Base-by-base conservation (phyloP, 2,113 vertebrate species). In the Ahaetulla prasina region DNA sequence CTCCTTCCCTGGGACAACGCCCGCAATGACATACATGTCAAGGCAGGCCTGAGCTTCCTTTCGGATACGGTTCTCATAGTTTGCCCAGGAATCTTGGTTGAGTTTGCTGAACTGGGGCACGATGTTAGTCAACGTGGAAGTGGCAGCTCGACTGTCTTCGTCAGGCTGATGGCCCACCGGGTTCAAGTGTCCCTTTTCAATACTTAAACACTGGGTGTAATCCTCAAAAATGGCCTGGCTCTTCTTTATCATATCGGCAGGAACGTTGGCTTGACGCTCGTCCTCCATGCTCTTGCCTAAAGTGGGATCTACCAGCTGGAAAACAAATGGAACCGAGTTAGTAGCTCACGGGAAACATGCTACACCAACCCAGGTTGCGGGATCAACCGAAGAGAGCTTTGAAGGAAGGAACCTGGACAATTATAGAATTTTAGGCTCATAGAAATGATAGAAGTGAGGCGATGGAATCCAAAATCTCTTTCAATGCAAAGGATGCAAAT, bases 111-210 rank as follows among this genome's bases (percentile, higher is more conserved):
- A 95, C 92, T 96, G 96, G 3, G 97, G 97, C 50, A 97, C 97
- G 55, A 97, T 96, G 23, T 97, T 97, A 12, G 97, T 98, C 87
- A 98, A 91, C 0, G 97, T 97, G 96, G 97, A 97, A 14, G 97
- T 97, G 92, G 97, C 94, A 0, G 96, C 97, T 89, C 97, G 96
- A 94, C 97, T 97, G 0, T 95, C 92, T 0, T 93, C 95, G 3
- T 57, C n/a, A 4, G 68, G 74, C 3, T 87, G 53, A 22, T 91
- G 53, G 52, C 91, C 23, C 45, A 85, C 49, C 1, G 80, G 85
- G 43, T 49, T 91, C 85, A 85, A 8, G 39, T 85, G 68, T 9
- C 80, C 85, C n/a, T 85, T 91, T 55, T 87, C 91, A 9, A 35
- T 57, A 30, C 60, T 87, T 27, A 91, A 60, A 22, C 53, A 54